Conservation (phyloP, 1,140 invertebrate species). For the Ephestia elutella region DNA sequence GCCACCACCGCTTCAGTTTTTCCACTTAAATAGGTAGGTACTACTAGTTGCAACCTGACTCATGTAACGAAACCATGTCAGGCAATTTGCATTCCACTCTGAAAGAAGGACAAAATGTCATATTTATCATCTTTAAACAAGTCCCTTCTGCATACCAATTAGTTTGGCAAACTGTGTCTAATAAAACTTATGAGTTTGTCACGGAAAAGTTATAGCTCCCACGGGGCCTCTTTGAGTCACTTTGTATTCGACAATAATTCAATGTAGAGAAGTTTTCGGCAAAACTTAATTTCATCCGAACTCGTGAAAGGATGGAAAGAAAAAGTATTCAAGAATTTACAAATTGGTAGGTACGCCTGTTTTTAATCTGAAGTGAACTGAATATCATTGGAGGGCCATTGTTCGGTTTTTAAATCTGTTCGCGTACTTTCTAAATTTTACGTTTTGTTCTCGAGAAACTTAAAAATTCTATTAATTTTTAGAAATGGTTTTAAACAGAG, state of each 20-base stretch:
- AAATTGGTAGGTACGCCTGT: too few relatives aligned
- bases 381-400: background rate
- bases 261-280: slow-evolving; percentile 2
- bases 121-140: too few relatives aligned
- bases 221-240: background rate
- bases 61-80: too few relatives aligned
- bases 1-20: too few relatives aligned
- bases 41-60: too few relatives aligned
- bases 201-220: background rate
- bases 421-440: too few relatives aligned
- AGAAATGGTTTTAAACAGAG: too few relatives aligned
- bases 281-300: slow-evolving; percentile 5
- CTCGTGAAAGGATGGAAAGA: slow-evolving; percentile 7
- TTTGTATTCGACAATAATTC: slow-evolving; percentile 9
- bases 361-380: background rate
- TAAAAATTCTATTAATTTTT: too few relatives aligned
- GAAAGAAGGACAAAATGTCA: too few relatives aligned
- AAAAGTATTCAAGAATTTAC: slow-evolving; percentile 1
- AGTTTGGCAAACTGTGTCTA: background rate
- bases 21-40: too few relatives aligned
- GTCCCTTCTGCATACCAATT: background rate
- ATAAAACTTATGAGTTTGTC: slow-evolving; percentile 5
- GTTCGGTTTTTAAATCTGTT: background rate
- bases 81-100: too few relatives aligned
- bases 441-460: too few relatives aligned